phyloP scores from a whole-genome alignment of 2,888 invertebrate species.

The Hoplodrina blanda region DNA sequence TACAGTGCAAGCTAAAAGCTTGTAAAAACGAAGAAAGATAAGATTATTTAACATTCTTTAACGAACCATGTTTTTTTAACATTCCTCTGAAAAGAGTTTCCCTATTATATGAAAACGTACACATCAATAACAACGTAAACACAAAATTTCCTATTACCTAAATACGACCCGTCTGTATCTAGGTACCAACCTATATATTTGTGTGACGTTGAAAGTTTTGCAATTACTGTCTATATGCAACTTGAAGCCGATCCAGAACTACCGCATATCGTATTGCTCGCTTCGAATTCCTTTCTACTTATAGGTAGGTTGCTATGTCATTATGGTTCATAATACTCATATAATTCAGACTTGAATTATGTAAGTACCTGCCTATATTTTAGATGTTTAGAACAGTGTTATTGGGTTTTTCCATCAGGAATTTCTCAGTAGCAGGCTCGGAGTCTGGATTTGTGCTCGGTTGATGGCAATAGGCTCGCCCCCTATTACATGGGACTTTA shows the following conservation, averaged over 20 bases:
- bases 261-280: slow-evolving; percentile 38
- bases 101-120: no score
- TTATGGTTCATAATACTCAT: neutral
- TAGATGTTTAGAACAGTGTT: no score
- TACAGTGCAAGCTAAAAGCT: no score
- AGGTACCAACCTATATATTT: slow-evolving; percentile 3
- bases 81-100: no score
- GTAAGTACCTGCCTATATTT: neutral
- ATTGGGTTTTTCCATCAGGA: no score
- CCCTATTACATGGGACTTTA: no score
- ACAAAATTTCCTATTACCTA: neutral
- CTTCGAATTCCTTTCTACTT: slow-evolving; percentile 26
- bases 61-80: no score
- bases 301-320: neutral
- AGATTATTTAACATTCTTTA: no score
- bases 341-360: neutral
- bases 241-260: slow-evolving; percentile 36
- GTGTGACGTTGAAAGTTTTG: slow-evolving; percentile 44
- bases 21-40: no score
- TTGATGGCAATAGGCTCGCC: no score
- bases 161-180: neutral
- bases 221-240: slow-evolving; percentile 53
- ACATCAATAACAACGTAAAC: neutral
- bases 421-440: no score
- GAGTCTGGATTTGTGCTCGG: no score